Evolutionary conservation across 2,888 invertebrate genomes (phyloP), one percentile per base, ranked within the genome.

Genomic region (Euplexia lucipara): DNA sequence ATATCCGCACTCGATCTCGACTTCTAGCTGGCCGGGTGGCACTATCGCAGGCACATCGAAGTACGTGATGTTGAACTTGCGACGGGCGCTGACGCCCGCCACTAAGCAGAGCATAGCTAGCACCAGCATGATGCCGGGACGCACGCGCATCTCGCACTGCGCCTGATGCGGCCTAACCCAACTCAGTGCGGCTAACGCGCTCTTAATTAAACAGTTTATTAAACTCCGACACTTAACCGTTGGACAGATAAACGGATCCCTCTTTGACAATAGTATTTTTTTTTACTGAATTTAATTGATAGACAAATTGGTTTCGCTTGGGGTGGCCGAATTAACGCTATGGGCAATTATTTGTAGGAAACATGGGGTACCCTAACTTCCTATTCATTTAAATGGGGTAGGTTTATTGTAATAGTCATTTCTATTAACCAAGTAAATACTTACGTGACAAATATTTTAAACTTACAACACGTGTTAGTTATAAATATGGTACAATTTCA

Each of bases 121-220:
- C 66, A 84, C 68, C 63, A 91, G 88, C 95, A 94, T 94, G 87
- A 80, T 92, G 90, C 82, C 90, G 77, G 84, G 83, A 75, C 87
- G 90, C 89, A 87, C 86, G 90, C 92, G 84, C 88, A 86, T 86
- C 85, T 87, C 86, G 83, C 87, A 93, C 94, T 94, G 93, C 84
- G 60, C 64, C 66, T 92, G n/a, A n/a, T n/a, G 92, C 85, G 60
- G 68, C 74, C 88, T 83, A 83, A 74, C 78, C 65, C 81, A 71
- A 78, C 84, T 83, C 88, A 83, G 83, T 84, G 82, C 86, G 86
- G 85, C 86, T 87, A 88, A 87, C 91, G 85, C 89, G 84, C 82
- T 88, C 92, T 94, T 93, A 95, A 95, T 95, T 95, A 94, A 91
- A 88, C 92, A 90, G 94, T 94, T 94, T 92, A 94, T 91, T 95